Evolutionary conservation across 2,113 vertebrate species (phyloP).

Genomic region (Smithornis capensis): DNA sequence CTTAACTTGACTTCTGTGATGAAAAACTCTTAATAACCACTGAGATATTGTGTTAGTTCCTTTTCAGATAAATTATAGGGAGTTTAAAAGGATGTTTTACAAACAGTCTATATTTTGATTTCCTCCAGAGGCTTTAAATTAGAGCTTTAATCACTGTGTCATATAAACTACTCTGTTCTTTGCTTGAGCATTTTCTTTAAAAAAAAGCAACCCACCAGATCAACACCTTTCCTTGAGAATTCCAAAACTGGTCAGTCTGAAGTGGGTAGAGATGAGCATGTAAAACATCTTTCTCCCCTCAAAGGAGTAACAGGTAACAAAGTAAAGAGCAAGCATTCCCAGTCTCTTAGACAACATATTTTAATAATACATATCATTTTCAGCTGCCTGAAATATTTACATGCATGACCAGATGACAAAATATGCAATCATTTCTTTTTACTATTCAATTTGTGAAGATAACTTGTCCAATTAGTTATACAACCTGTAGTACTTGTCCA

Average conservation of each 20-base stretch:
- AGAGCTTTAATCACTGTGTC: not conserved
- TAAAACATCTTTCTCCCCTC: not conserved
- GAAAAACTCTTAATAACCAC: not conserved
- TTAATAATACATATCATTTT: not conserved
- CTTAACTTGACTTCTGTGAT: not conserved
- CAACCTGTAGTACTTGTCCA: not conserved
- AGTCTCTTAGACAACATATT: not conserved
- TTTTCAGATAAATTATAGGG: not conserved
- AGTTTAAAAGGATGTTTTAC: not conserved
- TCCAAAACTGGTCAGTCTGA: not conserved
- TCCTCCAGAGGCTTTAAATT: not conserved
- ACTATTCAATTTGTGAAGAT: constrained; percentile 2
- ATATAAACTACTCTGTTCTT: not conserved
- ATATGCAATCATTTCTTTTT: not conserved
- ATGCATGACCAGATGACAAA: not conserved
- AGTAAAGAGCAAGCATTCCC: not conserved
- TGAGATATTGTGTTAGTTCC: not conserved
- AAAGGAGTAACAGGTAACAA: not conserved
- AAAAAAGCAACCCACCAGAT: fast-evolving
- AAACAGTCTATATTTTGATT: not conserved
- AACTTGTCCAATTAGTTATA: not conserved
- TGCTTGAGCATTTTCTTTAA: not conserved
- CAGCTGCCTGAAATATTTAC: not conserved
- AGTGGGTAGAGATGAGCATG: not conserved
- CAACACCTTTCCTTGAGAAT: not conserved